Evolutionary conservation across 2,888 invertebrate genomes (phyloP), one percentile per base, ranked within the genome.

Genomic region (Sepioteuthis lessoniana): DNA sequence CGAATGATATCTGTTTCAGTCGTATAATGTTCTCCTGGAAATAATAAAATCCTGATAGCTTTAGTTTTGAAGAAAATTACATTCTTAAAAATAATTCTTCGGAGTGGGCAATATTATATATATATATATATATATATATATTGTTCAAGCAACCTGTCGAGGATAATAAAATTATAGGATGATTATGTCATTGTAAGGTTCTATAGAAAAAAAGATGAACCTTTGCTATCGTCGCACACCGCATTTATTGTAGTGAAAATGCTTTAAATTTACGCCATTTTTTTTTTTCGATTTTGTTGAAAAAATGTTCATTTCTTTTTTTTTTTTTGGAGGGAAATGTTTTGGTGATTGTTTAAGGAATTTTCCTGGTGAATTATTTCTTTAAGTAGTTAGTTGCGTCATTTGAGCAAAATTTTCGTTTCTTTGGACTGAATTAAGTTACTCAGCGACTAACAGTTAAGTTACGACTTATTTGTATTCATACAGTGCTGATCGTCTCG

Each of bases 71-170:
- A 42, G 42, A 42, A 42, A 42, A 42, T 42, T 42, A 42, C 3
- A 3, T 42, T 42, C 7, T 42, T 42, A 42, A 5, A 42, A 42
- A 42, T 42, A 5, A 42, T 42, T 7, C 3, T 42, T 42, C 3
- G 42, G 42, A 7, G 42, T 42, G 42, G n/a, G n/a, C n/a, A n/a
- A n/a, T n/a, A 31, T 47, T 90, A 90, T 90, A 90, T 90, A 90
- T n/a, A 7, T n/a, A n/a, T 90, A 90, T n/a, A 90, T n/a, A 90
- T 90, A 90, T 90, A 90, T 90, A n/a, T 90, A 90, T n/a, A 90
- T 28, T 13, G 13, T n/a, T n/a, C n/a, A n/a, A n/a, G n/a, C 42
- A 42, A 42, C 42, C 42, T 42, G 42, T 42, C 7, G 42, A 42
- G 42, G 3, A 42, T 5, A 5, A 7, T 5, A 7, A 42, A 42